These are phyloP conservation scores for Drosophila ironensis DNA, from an alignment of 1,140 invertebrate species.

Conservation along the genomic window DNA sequence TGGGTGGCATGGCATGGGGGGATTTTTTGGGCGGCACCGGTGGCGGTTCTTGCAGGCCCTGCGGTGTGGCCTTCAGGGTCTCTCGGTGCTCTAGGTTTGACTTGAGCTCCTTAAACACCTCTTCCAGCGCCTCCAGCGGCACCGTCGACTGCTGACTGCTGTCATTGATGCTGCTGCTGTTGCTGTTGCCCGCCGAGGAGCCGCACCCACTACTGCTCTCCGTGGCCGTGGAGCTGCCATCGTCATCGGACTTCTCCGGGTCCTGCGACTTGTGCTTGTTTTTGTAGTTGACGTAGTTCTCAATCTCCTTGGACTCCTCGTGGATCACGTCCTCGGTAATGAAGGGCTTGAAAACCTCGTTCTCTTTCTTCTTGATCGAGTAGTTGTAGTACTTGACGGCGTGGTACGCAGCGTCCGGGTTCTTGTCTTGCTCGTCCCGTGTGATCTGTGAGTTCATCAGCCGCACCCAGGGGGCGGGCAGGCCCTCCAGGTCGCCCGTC, in stretches of 20 bases:
- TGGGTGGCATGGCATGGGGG: conserved; percentile 72
- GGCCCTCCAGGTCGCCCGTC: conserved; percentile 89
- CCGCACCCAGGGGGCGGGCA: conserved; percentile 90
- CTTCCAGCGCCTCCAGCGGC: conserved; percentile 58
- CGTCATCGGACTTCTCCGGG: conserved; percentile 71
- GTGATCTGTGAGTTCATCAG: conserved; percentile 94
- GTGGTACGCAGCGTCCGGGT: conserved; percentile 92
- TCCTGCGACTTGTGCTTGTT: conserved; percentile 86
- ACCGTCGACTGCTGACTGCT: conserved; percentile 67
- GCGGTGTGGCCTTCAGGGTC: conserved; percentile 50
- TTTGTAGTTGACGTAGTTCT: conserved; percentile 87
- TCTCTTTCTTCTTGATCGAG: conserved; percentile 89
- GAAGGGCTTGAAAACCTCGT: conserved; percentile 89
- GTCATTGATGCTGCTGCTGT: conserved; percentile 72
- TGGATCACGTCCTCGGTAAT: conserved; percentile 89
- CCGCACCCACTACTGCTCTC: conserved; percentile 66
- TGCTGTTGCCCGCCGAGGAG: conserved; percentile 63
- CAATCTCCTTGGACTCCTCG: conserved; percentile 90
- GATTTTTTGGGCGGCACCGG: conserved; percentile 81
- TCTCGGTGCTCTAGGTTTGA: conserved; percentile 69
- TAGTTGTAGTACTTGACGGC: conserved; percentile 96
- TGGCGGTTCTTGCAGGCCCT: conserved; percentile 77
- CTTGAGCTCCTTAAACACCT: conserved; percentile 74
- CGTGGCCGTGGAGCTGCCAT: conserved; percentile 56
- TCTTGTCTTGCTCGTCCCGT: conserved; percentile 93